These are phyloP conservation scores for Samia ricini DNA, from an alignment of 1,140 invertebrate genomes.

Conservation along the genomic window DNA sequence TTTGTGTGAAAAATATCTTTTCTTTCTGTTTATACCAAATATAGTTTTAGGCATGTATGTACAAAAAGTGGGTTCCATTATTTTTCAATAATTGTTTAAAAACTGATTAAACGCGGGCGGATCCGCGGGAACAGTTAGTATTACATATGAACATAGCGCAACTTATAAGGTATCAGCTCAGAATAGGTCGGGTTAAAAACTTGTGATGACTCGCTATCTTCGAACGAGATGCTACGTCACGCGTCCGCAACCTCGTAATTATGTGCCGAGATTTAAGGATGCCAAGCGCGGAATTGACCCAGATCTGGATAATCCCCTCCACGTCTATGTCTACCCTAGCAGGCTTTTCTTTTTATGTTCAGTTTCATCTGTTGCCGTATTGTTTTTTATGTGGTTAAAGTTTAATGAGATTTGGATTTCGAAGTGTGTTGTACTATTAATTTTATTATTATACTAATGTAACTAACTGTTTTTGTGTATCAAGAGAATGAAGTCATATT, in stretches of 20 bases:
- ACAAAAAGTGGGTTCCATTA: too few relatives aligned
- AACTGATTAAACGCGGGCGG: too few relatives aligned
- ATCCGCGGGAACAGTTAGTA: too few relatives aligned
- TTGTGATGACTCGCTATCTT: constrained; percentile 34
- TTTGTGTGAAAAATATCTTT: too few relatives aligned
- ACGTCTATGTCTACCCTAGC: constrained; percentile 26
- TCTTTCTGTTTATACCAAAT: too few relatives aligned
- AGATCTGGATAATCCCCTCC: constrained; percentile 49
- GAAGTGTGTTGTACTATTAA: background rate
- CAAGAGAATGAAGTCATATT: too few relatives aligned
- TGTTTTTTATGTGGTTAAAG: background rate
- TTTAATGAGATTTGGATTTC: background rate
- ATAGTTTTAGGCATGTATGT: too few relatives aligned
- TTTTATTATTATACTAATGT: background rate
- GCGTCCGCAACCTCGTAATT: constrained; percentile 40
- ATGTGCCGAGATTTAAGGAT: constrained; percentile 54
- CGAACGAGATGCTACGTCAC: constrained; percentile 21
- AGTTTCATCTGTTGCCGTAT: background rate
- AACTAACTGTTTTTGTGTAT: background rate
- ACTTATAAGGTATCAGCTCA: too few relatives aligned
- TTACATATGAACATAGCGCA: too few relatives aligned
- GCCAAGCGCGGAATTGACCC: constrained; percentile 38
- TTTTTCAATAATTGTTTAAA: too few relatives aligned
- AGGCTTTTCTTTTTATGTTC: constrained; percentile 15
- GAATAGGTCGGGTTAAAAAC: constrained; percentile 41